These are phyloP conservation scores for Hydrocynus forskahlii DNA, from an alignment of 2,797 vertebrate species.

Conservation along the genomic window DNA sequence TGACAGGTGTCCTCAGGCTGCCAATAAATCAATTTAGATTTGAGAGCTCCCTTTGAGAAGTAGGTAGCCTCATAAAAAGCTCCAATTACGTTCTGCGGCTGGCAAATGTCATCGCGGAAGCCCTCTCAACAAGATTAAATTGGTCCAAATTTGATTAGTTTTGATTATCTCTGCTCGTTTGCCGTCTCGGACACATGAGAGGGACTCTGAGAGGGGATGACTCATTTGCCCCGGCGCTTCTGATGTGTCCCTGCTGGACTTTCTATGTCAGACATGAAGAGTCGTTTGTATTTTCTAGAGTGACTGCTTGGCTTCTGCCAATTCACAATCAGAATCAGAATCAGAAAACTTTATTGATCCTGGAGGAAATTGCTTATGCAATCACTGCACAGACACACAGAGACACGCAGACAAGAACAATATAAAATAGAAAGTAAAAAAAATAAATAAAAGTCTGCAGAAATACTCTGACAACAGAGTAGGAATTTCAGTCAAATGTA, in stretches of 20 bases:
- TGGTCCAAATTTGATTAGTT: constrained; percentile 75
- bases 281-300: too few relatives aligned
- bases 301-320: too few relatives aligned
- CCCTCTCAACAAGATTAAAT: constrained; percentile 70
- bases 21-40: constrained; percentile 73
- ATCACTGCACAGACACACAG: too few relatives aligned
- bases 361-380: too few relatives aligned
- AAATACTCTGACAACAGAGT: too few relatives aligned
- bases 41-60: constrained; percentile 69
- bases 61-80: constrained; percentile 67
- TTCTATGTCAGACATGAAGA: too few relatives aligned
- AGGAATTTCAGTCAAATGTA: too few relatives aligned
- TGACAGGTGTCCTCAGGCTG: constrained; percentile 72
- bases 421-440: too few relatives aligned
- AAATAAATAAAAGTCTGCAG: too few relatives aligned
- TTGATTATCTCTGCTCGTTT: constrained; percentile 48
- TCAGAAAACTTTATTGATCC: too few relatives aligned
- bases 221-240: constrained; percentile 27
- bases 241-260: constrained; percentile 25
- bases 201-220: constrained; percentile 13
- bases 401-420: too few relatives aligned
- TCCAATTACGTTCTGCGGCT: constrained; percentile 72
- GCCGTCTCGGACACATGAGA: constrained; percentile 31
- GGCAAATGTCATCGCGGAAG: constrained; percentile 72
- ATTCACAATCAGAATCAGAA: too few relatives aligned